phyloP scores from a whole-genome alignment of 2,888 invertebrate genomes.

The Augochlorella aurata region DNA sequence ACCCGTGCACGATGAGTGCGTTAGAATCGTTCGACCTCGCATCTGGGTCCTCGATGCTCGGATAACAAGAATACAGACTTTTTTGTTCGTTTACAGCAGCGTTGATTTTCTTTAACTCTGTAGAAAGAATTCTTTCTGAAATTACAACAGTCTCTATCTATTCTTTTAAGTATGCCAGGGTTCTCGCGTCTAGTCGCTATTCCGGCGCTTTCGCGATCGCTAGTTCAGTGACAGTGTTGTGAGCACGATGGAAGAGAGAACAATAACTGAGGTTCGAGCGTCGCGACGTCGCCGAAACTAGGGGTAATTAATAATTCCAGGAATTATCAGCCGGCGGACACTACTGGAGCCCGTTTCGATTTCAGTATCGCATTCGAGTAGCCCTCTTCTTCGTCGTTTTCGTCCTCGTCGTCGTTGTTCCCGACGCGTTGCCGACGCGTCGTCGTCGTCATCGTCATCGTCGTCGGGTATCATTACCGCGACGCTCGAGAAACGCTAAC shows the following conservation, averaged over 20 bases:
- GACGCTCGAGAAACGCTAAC: conserved; percentile 57
- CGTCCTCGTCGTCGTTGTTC: conserved; percentile 32
- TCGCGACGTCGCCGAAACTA: conserved; percentile 23
- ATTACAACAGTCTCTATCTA: too few species aligned
- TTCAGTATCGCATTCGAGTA: conserved; percentile 31
- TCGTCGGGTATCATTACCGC: conserved; percentile 61
- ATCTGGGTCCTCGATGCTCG: too few species aligned
- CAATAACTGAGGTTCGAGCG: background rate
- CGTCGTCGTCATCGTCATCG: conserved; percentile 39
- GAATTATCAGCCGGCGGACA: conserved; percentile 38
- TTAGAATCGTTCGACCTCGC: background rate
- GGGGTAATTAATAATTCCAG: conserved; percentile 46
- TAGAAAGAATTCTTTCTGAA: too few species aligned
- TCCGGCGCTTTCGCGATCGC: background rate
- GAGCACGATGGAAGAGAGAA: background rate
- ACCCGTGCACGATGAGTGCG: background rate
- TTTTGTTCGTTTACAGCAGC: too few species aligned
- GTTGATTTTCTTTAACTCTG: too few species aligned
- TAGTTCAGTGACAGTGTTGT: background rate
- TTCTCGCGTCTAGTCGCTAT: too few species aligned
- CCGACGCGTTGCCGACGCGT: background rate
- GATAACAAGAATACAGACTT: too few species aligned
- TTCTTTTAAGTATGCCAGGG: too few species aligned
- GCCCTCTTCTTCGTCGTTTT: conserved; percentile 23
- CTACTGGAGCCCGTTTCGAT: conserved; percentile 43